A percentile compares a stretch with the other conserved stretches of the same genome.
phyloP scores from a whole-genome alignment of 37 sponge, comb jelly and placozoan species.

The Oopsacas minuta region DNA sequence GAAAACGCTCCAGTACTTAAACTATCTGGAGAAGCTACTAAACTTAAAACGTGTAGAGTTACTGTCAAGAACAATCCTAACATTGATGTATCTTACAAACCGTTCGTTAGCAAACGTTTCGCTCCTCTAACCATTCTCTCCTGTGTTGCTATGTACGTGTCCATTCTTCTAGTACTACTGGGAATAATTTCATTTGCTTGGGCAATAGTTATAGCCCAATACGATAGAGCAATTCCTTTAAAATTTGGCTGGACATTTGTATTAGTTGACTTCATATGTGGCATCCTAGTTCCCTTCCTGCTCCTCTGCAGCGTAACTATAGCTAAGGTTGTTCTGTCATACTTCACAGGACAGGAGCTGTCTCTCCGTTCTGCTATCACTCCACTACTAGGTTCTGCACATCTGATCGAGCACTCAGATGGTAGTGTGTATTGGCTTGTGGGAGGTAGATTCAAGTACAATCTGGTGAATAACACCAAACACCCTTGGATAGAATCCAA shows the following conservation, averaged over 20 bases:
- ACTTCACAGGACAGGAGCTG: background rate
- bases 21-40: background rate
- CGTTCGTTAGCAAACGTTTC: background rate
- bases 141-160: background rate
- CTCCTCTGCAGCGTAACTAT: background rate
- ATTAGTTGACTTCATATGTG: background rate
- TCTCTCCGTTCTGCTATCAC: background rate
- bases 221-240: background rate
- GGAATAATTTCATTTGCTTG: background rate
- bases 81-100: background rate
- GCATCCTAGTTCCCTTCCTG: background rate
- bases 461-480: background rate
- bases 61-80: background rate
- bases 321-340: background rate
- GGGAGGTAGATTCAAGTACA: slow-evolving; percentile 7
- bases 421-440: background rate
- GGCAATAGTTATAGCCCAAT: background rate
- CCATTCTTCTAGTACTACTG: background rate
- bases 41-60: background rate
- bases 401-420: background rate
- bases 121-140: background rate
- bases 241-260: background rate
- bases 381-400: background rate
- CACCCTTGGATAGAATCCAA: background rate
- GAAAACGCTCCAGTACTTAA: background rate